Evolutionary conservation across 2,888 invertebrate genomes (phyloP).

Genomic region (Melanargia galathea): DNA sequence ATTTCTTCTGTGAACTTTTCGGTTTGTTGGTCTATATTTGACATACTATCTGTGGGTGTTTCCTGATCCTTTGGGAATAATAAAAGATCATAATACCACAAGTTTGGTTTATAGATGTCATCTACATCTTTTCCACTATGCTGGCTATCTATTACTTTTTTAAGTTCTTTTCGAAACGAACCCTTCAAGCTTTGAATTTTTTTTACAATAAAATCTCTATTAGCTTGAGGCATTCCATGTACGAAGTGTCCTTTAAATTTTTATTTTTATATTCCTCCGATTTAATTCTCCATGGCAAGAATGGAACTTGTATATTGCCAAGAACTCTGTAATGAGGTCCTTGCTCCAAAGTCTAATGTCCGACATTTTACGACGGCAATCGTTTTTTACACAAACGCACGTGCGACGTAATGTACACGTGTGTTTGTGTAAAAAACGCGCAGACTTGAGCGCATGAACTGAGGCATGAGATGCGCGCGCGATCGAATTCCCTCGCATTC

Average conservation of each 20-base stretch:
- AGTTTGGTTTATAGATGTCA: not conserved
- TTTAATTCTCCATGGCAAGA: not conserved
- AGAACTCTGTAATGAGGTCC: not conserved
- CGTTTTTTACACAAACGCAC: not conserved
- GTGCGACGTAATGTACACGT: too few relatives aligned
- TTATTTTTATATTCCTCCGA: not conserved
- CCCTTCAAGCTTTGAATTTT: not conserved
- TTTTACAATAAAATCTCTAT: not conserved
- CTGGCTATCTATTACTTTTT: not conserved
- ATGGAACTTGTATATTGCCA: not conserved
- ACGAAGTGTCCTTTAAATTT: not conserved
- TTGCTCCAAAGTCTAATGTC: not conserved
- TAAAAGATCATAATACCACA: not conserved
- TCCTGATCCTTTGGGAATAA: constrained; percentile 1
- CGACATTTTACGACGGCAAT: not conserved
- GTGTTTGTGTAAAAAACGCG: not conserved
- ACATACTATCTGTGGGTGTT: not conserved
- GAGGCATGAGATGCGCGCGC: not conserved
- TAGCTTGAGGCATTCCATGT: not conserved
- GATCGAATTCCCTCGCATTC: not conserved
- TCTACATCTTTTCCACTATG: not conserved
- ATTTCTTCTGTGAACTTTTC: not conserved
- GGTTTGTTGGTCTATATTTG: not conserved
- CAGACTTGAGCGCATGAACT: not conserved
- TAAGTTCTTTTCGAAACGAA: not conserved